Evolutionary conservation across 1,140 invertebrate genomes (phyloP), one percentile per base, ranked within the genome.

Genomic region (Aphelenchoides besseyi): DNA sequence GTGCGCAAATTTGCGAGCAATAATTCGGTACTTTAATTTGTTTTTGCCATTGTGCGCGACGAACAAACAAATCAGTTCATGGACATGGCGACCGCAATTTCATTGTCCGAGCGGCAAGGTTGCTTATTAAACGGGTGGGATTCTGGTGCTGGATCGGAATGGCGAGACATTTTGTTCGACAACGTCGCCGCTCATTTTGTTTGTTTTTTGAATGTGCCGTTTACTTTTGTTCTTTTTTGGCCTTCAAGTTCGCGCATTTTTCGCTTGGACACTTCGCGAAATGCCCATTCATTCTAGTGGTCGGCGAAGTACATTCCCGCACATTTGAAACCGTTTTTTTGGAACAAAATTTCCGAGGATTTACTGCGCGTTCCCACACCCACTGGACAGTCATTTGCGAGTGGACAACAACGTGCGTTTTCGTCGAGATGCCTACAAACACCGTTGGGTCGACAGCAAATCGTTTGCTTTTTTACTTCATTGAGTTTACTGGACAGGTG

Each of bases 51-150:
- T 23, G 41, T 23, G n/a, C 41, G 12, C 41, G 41, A 48, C 41
- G 12, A 48, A 48, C 41, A 48, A 48, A 48, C 41, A 48, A 48
- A 48, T 48, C 41, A 48, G 41, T 48, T 48, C 41, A 48, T 48
- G 41, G 41, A 48, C 12, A 23, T 48, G 12, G 41, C n/a, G n/a
- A n/a, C n/a, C n/a, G n/a, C n/a, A n/a, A n/a, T n/a, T n/a, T n/a
- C n/a, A n/a, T n/a, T n/a, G n/a, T n/a, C n/a, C n/a, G n/a, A n/a
- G n/a, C n/a, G n/a, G n/a, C n/a, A n/a, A n/a, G n/a, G n/a, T n/a
- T n/a, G n/a, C n/a, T n/a, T n/a, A n/a, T n/a, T n/a, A 48, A 48
- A 48, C 41, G 41, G 41, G 41, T 23, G 12, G 41, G 41, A 23
- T 48, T 23, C 41, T 48, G 12, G 41, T n/a, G n/a, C n/a, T n/a